Evolutionary conservation across 2,797 vertebrate genomes (phyloP), one percentile per base, ranked within the genome.

Genomic region (Crocodylus rhombifer): DNA sequence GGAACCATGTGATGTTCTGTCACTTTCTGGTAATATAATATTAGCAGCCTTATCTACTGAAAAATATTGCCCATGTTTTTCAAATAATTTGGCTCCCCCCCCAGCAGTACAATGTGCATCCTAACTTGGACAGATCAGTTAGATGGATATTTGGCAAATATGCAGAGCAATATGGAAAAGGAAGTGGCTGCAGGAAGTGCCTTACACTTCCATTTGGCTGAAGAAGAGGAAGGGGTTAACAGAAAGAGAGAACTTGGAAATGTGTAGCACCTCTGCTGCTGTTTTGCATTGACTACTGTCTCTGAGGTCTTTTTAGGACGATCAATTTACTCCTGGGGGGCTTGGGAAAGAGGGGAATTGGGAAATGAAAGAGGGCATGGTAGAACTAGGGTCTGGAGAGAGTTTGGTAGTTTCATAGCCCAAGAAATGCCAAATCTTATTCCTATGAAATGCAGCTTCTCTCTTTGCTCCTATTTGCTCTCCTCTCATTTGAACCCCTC

Each of bases 171-270:
- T 2, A 7, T 13, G n/a, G 42, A 80, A 51, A 84, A 61, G n/a
- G 61, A 77, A 84, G 92, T 94, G 90, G 94, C 90, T 73, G 25
- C 61, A 82, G 82, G 94, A 84, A 88, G 65, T 96, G 95, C 81
- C 80, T 84, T 93, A 26, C 0, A 3, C 20, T 61, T 71, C 13
- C 42, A 51, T 51, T 91, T 87, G 76, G 88, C 91, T 96, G 81
- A 92, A 58, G 93, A 86, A 94, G 76, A 82, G 92, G 90, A 30
- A 75, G 58, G 73, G 63, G 82, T 89, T 91, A 94, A 91, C 86
- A 95, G 94, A 78, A 95, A 88, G 74, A 23, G 80, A 51, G 95
- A 95, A 73, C 94, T 93, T 51, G 42, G 42, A 94, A 95, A 93
- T 93, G 93, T 10, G 9, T 87, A 95, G 86, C 85, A 62, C 63